These are phyloP conservation scores for Poeciliopsis paucimaculata DNA, from an alignment of 2,797 vertebrate genomes.

Conservation along the genomic window DNA sequence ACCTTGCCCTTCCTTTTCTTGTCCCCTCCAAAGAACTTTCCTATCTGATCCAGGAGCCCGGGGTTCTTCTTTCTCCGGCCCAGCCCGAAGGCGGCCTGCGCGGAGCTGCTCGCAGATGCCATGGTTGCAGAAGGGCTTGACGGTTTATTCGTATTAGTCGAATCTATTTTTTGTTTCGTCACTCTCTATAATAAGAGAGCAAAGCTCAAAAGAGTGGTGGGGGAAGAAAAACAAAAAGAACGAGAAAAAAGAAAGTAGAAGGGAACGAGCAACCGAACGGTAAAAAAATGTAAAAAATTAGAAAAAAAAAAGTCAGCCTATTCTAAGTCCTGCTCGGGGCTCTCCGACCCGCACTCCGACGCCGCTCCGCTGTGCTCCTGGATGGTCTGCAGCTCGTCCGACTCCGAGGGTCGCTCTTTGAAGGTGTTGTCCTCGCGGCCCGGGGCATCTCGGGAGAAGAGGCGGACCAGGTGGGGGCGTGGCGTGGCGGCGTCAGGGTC, in stretches of 20 bases:
- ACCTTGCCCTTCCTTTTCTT: slow-evolving; percentile 99
- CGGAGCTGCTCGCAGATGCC: slow-evolving; percentile 92
- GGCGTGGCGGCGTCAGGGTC: slow-evolving; percentile 83
- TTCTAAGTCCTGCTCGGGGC: slow-evolving; percentile 90
- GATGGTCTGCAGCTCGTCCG: slow-evolving; percentile 99
- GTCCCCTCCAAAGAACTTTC: slow-evolving; percentile 96
- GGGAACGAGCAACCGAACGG: slow-evolving; percentile 6
- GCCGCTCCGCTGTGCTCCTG: slow-evolving; percentile 90
- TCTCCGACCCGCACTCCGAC: slow-evolving; percentile 87
- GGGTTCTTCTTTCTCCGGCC: slow-evolving; percentile 90
- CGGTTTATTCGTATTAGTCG: slow-evolving; percentile 44
- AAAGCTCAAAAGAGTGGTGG: slow-evolving; percentile 33
- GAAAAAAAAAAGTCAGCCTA: slow-evolving; percentile 74
- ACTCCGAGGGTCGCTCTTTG: slow-evolving; percentile 99
- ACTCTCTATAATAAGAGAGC: slow-evolving; percentile 65
- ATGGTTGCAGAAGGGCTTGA: slow-evolving; percentile 79
- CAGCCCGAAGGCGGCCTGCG: slow-evolving; percentile 85
- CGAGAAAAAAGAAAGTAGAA: slow-evolving; percentile 45
- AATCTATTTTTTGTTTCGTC: slow-evolving; percentile 42
- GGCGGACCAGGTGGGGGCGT: slow-evolving; percentile 99
- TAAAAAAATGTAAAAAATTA: slow-evolving; percentile 23
- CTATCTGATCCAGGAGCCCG: slow-evolving; percentile 94
- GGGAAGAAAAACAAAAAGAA: slow-evolving; percentile 35
- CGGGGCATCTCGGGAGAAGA: slow-evolving; percentile 99
- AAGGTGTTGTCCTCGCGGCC: slow-evolving; percentile 99